These are phyloP conservation scores for Orthosia gracilis DNA, from an alignment of 2,888 invertebrate species.

Conservation along the genomic window DNA sequence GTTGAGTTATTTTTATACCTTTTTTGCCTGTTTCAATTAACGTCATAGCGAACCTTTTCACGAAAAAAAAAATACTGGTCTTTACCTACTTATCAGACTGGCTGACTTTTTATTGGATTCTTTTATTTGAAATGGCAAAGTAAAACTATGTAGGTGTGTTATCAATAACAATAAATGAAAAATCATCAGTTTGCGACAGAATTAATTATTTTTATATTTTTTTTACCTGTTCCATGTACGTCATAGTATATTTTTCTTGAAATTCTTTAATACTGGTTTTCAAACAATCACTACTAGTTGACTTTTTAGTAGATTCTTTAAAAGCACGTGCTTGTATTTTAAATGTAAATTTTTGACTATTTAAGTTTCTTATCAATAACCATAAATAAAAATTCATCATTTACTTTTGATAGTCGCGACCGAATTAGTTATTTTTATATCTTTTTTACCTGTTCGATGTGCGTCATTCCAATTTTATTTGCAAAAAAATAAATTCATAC, in stretches of 20 bases:
- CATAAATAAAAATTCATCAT: too few relatives aligned
- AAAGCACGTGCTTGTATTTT: conserved; percentile 8
- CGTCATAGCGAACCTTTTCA: neutral
- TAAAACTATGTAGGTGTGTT: neutral
- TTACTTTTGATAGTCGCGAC: too few relatives aligned
- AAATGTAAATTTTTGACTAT: neutral
- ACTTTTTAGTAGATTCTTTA: neutral
- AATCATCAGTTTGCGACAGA: neutral
- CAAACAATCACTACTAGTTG: conserved; percentile 28
- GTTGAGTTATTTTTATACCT: neutral
- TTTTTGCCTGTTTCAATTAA: neutral
- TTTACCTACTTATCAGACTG: neutral
- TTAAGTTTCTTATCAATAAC: too few relatives aligned
- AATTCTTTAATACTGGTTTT: neutral
- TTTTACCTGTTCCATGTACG: conserved; percentile 8
- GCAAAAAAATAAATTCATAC: neutral
- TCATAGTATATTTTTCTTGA: conserved; percentile 11
- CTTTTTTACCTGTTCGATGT: neutral
- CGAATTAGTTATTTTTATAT: neutral
- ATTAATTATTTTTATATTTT: neutral
- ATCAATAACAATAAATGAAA: neutral
- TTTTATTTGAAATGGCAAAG: too few relatives aligned
- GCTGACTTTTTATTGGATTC: neutral
- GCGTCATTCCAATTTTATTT: neutral
- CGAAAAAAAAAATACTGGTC: conserved; percentile 10